A percentile compares a stretch with the other conserved stretches of the same genome.
These are phyloP conservation scores for Artibeus jamaicensis DNA, from an alignment of 2,797 vertebrate genomes.

Conservation along the genomic window DNA sequence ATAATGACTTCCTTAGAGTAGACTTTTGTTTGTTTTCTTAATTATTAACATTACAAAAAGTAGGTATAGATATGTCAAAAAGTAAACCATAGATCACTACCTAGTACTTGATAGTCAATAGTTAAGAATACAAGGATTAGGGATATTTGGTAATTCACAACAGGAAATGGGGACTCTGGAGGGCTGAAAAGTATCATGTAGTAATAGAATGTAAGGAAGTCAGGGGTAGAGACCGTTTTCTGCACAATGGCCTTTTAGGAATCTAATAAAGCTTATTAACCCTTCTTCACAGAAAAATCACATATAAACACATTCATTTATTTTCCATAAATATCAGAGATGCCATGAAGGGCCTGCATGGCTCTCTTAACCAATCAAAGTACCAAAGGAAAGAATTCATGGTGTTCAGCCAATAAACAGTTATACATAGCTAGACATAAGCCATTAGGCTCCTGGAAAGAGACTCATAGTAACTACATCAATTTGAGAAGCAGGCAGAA, in stretches of 20 bases:
- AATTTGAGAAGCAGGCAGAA: neutral
- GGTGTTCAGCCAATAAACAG: neutral
- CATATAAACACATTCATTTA: neutral
- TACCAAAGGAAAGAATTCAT: neutral
- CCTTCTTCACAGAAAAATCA: neutral
- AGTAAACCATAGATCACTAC: neutral
- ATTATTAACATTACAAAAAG: neutral
- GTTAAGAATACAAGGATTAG: neutral
- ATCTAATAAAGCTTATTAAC: neutral
- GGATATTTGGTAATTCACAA: neutral
- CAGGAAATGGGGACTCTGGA: neutral
- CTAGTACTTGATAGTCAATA: neutral
- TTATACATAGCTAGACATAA: neutral
- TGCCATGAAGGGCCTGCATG: neutral
- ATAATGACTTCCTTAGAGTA: neutral
- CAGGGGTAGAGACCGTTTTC: neutral
- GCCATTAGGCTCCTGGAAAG: neutral
- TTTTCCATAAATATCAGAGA: neutral
- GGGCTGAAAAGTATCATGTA: neutral
- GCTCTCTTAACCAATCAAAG: neutral
- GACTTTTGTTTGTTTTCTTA: neutral
- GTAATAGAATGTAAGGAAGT: neutral
- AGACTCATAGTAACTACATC: neutral
- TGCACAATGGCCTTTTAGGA: neutral
- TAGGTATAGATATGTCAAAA: neutral